phyloP scores from a whole-genome alignment of 92 coral and sea anemone genomes.

The Heteractis magnifica region DNA sequence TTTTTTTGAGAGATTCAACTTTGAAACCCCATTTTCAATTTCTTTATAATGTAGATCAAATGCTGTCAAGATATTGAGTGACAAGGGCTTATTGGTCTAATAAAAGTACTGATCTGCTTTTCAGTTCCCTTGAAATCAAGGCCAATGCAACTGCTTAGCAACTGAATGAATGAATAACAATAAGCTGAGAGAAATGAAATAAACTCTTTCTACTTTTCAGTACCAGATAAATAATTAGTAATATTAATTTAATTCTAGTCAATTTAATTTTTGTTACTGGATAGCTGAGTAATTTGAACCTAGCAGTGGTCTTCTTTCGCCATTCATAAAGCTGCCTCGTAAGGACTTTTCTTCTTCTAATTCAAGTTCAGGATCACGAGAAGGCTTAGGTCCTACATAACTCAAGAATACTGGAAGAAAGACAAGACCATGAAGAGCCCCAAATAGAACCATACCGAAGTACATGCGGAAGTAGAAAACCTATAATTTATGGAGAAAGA shows the following conservation, averaged over 20 bases:
- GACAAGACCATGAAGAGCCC: constrained; percentile 91
- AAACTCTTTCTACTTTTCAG: too few species aligned
- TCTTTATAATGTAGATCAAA: too few species aligned
- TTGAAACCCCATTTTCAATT: neutral
- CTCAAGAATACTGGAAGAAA: constrained; percentile 94
- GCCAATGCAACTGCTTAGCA: too few species aligned
- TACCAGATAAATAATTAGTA: too few species aligned
- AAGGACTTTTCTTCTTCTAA: constrained; percentile 12
- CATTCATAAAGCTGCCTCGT: constrained; percentile 38
- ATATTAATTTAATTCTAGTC: too few species aligned
- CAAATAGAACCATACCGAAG: constrained; percentile 90
- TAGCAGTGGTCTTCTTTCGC: constrained; percentile 47
- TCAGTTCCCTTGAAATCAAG: too few species aligned
- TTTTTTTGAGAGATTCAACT: neutral
- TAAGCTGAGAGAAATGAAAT: too few species aligned
- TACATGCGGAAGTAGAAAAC: constrained; percentile 99
- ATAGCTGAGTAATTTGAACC: constrained; percentile 30
- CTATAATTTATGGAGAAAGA: constrained; percentile 36
- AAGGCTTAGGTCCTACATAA: constrained; percentile 80
- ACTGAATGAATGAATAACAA: too few species aligned
- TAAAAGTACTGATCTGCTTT: too few species aligned
- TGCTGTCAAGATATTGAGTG: too few species aligned
- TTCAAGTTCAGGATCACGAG: constrained; percentile 14
- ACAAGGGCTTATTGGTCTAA: too few species aligned
- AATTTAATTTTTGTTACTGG: constrained; percentile 21